Conservation (phyloP, 2,888 invertebrate species). For the Stenurella melanura region DNA sequence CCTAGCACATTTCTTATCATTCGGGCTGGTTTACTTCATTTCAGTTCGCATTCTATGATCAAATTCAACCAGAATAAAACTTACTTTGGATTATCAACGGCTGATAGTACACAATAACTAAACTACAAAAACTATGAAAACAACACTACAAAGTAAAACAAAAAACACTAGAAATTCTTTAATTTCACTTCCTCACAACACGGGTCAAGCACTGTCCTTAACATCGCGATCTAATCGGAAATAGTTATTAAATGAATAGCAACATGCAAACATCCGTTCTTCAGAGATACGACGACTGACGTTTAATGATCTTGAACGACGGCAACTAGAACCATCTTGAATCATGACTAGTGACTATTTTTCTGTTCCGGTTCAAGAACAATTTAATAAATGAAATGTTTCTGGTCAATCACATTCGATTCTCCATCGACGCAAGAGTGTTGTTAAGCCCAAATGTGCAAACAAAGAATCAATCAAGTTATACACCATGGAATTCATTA, state of each 20-base stretch:
- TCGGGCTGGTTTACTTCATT: too few species aligned
- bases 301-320: slow-evolving; percentile 25
- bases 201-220: background rate
- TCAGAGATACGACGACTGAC: background rate
- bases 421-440: background rate
- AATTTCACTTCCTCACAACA: background rate
- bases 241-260: slow-evolving; percentile 10
- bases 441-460: background rate
- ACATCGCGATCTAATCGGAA: slow-evolving; percentile 4
- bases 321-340: slow-evolving; percentile 16
- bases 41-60: background rate
- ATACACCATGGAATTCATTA: too few species aligned
- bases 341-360: slow-evolving; percentile 14
- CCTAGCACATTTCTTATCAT: too few species aligned
- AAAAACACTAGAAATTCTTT: background rate
- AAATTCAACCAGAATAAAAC: background rate
- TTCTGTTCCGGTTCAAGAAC: slow-evolving; percentile 25
- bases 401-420: slow-evolving; percentile 17
- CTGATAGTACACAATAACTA: background rate
- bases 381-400: slow-evolving; percentile 17
- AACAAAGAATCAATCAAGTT: background rate
- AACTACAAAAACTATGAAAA: background rate
- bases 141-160: background rate
- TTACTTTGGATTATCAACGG: background rate
- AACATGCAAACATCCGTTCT: slow-evolving; percentile 8